These are phyloP conservation scores for Eulacestoma nigropectus DNA, from an alignment of 2,113 vertebrate genomes.

Conservation along the genomic window DNA sequence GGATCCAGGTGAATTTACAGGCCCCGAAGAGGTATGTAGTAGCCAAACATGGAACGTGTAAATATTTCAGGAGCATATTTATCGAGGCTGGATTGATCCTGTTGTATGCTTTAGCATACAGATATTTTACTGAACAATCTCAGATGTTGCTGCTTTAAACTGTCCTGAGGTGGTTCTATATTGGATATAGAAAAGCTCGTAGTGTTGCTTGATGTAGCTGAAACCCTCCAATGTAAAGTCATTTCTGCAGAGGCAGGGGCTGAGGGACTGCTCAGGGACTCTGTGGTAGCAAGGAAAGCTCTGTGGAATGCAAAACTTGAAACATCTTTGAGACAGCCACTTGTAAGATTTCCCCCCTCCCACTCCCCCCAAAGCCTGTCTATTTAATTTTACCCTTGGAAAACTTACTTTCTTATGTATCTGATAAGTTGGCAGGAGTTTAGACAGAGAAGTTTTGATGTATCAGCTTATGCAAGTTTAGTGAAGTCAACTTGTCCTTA, in stretches of 20 bases:
- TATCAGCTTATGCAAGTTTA: neutral
- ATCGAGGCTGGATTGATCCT: neutral
- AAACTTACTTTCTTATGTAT: neutral
- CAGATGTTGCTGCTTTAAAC: neutral
- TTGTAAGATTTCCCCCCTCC: neutral
- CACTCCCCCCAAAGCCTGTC: neutral
- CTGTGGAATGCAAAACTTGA: neutral
- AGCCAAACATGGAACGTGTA: neutral
- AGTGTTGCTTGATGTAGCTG: neutral
- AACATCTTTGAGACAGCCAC: neutral
- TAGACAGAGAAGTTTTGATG: neutral
- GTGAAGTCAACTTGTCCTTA: neutral
- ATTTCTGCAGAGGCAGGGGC: neutral
- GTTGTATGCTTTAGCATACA: neutral
- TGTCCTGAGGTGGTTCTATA: neutral
- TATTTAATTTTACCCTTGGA: neutral
- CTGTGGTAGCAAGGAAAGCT: neutral
- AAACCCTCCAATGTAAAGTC: neutral
- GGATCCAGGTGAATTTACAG: neutral
- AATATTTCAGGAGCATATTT: neutral
- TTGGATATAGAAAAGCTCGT: neutral
- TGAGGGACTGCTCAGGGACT: neutral
- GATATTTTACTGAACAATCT: neutral
- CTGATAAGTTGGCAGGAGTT: neutral
- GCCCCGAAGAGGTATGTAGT: neutral